phyloP scores from a whole-genome alignment of 1,140 invertebrate genomes.

The Chlorops oryzae region DNA sequence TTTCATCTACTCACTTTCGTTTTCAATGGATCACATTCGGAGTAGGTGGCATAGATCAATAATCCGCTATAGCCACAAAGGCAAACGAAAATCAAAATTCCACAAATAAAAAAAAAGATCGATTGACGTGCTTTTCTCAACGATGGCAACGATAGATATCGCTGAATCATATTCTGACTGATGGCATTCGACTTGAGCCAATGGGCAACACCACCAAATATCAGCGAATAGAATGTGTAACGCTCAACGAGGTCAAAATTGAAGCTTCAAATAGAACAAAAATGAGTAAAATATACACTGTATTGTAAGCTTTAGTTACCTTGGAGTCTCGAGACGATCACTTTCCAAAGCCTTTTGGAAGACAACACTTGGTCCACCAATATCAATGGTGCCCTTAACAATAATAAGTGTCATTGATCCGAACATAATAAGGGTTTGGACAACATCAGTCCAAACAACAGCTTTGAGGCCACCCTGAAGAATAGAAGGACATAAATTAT shows the following conservation, averaged over 20 bases:
- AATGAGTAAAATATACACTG: constrained; percentile 17
- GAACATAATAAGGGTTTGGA: constrained; percentile 82
- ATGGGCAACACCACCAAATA: constrained; percentile 73
- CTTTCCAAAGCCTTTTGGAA: constrained; percentile 63
- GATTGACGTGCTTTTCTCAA: constrained; percentile 64
- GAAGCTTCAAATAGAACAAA: no score
- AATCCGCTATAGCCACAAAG: constrained; percentile 72
- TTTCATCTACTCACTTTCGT: constrained; percentile 50
- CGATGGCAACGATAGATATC: constrained; percentile 66
- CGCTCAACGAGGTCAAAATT: constrained; percentile 62
- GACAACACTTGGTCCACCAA: constrained; percentile 69
- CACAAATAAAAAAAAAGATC: constrained; percentile 66
- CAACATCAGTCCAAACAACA: constrained; percentile 89
- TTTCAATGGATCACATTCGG: constrained; percentile 77
- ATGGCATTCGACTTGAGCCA: constrained; percentile 74
- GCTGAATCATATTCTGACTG: constrained; percentile 77
- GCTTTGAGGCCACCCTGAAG: constrained; percentile 84
- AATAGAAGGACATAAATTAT: background rate
- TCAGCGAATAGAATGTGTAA: constrained; percentile 70
- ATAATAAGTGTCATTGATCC: constrained; percentile 72
- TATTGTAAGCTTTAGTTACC: constrained; percentile 59
- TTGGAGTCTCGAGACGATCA: constrained; percentile 65
- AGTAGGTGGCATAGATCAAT: constrained; percentile 77
- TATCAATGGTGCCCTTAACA: constrained; percentile 70
- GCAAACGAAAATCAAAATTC: constrained; percentile 56